Evolutionary conservation across 2,113 vertebrate genomes (phyloP).

Genomic region (Rhinogobius similis): DNA sequence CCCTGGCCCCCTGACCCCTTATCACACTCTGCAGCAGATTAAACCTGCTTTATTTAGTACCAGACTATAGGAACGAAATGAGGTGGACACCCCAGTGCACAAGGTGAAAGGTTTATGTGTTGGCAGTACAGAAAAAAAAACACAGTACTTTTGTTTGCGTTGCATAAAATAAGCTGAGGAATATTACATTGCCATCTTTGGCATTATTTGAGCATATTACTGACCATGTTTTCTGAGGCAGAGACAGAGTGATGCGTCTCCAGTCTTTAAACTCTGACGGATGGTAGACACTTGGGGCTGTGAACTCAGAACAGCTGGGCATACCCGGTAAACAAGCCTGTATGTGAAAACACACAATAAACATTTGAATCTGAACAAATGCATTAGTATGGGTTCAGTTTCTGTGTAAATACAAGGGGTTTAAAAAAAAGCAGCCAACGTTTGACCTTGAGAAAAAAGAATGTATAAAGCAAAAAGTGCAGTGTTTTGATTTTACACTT

Average conservation of each 20-base stretch:
- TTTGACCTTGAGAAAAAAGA: constrained; percentile 42
- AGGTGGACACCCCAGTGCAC: constrained; percentile 44
- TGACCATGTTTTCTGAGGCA: constrained; percentile 97
- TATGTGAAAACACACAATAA: constrained; percentile 42
- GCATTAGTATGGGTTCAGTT: background rate
- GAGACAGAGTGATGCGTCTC: constrained; percentile 90
- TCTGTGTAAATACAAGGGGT: background rate
- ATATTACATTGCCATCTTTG: background rate
- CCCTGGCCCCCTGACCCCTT: constrained; percentile 58
- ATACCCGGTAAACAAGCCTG: constrained; percentile 97
- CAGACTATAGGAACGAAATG: constrained; percentile 32
- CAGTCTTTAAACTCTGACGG: constrained; percentile 93
- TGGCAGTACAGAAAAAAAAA: background rate
- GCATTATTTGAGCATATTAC: constrained; percentile 31
- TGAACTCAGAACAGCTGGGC: constrained; percentile 97
- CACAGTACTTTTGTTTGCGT: background rate
- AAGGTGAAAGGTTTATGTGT: constrained; percentile 44
- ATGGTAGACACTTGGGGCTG: constrained; percentile 93
- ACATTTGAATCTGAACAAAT: background rate
- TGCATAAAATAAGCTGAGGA: background rate
- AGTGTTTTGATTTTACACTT: constrained; percentile 40
- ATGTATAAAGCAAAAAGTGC: constrained; percentile 42
- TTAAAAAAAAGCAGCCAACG: background rate
- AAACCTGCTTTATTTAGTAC: constrained; percentile 58
- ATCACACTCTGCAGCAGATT: constrained; percentile 50